Conservation (phyloP, 2,888 invertebrate species). For the Spodoptera littoralis region DNA sequence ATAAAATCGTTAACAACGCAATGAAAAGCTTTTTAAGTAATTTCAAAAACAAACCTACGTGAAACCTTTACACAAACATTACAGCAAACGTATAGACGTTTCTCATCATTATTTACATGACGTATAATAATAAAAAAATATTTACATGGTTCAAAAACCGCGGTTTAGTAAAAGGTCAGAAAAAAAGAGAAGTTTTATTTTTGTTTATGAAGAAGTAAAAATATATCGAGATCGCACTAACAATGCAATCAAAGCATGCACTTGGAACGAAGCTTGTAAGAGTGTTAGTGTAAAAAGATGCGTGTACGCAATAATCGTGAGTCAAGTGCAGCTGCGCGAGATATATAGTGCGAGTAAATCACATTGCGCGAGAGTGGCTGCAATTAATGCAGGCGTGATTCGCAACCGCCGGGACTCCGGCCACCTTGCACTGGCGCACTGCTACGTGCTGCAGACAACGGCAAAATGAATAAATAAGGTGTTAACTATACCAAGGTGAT, state of each 20-base stretch:
- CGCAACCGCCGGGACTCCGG: slow-evolving; percentile 56
- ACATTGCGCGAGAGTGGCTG: slow-evolving; percentile 69
- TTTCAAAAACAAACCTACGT: slow-evolving; percentile 24
- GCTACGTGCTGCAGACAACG: neutral
- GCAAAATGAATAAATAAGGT: too few relatives aligned
- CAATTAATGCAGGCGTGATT: slow-evolving; percentile 79
- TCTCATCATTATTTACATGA: neutral
- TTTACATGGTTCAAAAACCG: neutral
- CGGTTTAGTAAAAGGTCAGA: neutral
- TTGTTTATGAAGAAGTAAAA: neutral
- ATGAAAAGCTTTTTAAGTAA: slow-evolving; percentile 18
- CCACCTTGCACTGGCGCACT: slow-evolving; percentile 56
- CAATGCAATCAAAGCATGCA: slow-evolving; percentile 35
- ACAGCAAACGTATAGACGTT: slow-evolving; percentile 7
- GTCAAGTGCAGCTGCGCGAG: slow-evolving; percentile 83
- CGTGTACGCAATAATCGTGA: slow-evolving; percentile 71
- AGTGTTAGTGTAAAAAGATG: slow-evolving; percentile 48
- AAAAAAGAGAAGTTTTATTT: neutral
- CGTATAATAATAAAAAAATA: neutral
- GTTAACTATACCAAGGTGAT: too few relatives aligned
- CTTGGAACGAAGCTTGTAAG: slow-evolving; percentile 34
- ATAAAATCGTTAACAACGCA: slow-evolving; percentile 23
- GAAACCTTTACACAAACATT: slow-evolving; percentile 8
- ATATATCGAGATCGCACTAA: slow-evolving; percentile 25
- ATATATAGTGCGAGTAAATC: slow-evolving; percentile 79